phyloP scores from a whole-genome alignment of 2,113 vertebrate genomes.

The Steatornis caripensis region DNA sequence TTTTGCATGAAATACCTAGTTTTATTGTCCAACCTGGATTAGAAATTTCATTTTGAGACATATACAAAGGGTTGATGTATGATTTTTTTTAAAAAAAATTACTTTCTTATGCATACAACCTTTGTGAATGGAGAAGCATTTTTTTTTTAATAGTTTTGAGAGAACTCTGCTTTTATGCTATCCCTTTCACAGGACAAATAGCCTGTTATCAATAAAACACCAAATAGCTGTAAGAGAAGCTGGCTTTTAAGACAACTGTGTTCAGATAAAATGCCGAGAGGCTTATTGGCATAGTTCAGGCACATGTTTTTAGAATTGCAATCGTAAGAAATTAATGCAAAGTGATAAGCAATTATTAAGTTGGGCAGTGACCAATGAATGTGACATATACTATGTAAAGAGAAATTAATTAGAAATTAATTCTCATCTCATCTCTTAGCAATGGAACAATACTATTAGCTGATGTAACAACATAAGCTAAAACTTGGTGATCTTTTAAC shows the following conservation, averaged over 20 bases:
- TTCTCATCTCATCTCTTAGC: neutral
- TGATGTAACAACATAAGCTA: neutral
- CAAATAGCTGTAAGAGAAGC: neutral
- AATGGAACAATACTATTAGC: neutral
- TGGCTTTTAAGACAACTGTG: neutral
- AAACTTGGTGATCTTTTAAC: neutral
- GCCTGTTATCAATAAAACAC: neutral
- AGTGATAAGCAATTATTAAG: neutral
- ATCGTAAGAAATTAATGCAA: neutral
- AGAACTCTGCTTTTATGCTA: neutral
- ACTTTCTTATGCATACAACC: neutral
- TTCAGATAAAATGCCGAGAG: neutral
- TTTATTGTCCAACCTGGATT: neutral
- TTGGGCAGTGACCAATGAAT: neutral
- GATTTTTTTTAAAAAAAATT: neutral
- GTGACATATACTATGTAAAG: neutral
- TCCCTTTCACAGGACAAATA: neutral
- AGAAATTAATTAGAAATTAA: neutral
- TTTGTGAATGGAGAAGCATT: neutral
- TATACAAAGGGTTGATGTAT: neutral
- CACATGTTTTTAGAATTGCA: neutral
- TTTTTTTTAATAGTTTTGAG: neutral
- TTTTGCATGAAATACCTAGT: neutral
- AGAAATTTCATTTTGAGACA: neutral
- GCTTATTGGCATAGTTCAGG: neutral